Conservation (phyloP, 2,888 invertebrate genomes). For the Pristionchus japonicus region DNA sequence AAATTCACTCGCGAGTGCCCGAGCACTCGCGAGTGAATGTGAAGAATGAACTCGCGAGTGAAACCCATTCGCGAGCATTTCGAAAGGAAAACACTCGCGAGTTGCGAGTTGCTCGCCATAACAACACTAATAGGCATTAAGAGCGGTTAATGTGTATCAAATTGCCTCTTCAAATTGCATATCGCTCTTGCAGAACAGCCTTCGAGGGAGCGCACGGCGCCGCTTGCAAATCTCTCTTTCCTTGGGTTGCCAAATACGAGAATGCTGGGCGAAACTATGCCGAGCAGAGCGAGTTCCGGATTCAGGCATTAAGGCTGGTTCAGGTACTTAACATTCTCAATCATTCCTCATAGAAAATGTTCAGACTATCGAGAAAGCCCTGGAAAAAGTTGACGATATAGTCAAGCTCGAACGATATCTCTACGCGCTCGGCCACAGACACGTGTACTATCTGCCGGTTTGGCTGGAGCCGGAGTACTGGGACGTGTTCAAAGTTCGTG, state of each 20-base stretch:
- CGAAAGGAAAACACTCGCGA: too few relatives aligned
- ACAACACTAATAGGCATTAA: too few relatives aligned
- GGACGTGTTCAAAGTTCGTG: neutral
- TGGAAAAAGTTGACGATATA: neutral
- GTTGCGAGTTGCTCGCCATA: too few relatives aligned
- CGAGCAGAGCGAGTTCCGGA: slow-evolving; percentile 68
- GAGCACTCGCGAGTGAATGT: too few relatives aligned
- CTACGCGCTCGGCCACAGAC: neutral
- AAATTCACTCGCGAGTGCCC: too few relatives aligned
- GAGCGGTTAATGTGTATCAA: too few relatives aligned
- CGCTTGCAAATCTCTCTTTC: slow-evolving; percentile 69
- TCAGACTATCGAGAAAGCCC: neutral
- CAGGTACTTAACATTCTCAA: slow-evolving; percentile 55
- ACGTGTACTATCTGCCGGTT: neutral
- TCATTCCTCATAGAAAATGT: neutral
- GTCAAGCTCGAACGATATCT: neutral
- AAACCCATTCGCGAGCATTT: too few relatives aligned
- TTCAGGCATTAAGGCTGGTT: slow-evolving; percentile 70
- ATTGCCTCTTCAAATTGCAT: neutral
- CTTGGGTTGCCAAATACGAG: slow-evolving; percentile 62
- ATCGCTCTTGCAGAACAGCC: neutral
- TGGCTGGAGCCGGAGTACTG: neutral
- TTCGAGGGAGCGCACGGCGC: neutral
- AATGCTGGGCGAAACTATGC: slow-evolving; percentile 60
- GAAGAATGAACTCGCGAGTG: too few relatives aligned